These are phyloP conservation scores for Climacteris rufus DNA, from an alignment of 2,113 vertebrate species.

Conservation along the genomic window DNA sequence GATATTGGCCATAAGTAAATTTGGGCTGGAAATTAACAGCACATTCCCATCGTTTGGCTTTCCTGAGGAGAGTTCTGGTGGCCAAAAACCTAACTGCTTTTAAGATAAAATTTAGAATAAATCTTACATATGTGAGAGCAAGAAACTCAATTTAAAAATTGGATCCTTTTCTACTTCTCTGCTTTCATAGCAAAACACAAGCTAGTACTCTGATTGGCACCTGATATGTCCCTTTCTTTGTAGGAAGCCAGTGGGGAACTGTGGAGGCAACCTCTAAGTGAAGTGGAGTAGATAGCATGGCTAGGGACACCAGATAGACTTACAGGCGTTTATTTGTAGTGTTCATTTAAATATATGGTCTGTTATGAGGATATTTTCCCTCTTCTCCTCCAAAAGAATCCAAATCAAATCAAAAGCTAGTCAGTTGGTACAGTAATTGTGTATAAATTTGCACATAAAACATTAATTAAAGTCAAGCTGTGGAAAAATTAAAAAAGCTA, in stretches of 20 bases:
- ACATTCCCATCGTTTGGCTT: background rate
- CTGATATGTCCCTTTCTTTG: background rate
- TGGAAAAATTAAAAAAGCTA: background rate
- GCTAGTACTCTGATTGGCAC: background rate
- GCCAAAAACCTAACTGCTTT: background rate
- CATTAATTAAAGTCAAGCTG: slow-evolving; percentile 50
- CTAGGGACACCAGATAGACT: background rate
- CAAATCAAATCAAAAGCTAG: slow-evolving; percentile 13
- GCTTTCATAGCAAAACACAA: background rate
- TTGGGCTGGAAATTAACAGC: background rate
- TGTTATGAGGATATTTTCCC: background rate
- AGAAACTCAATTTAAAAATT: background rate
- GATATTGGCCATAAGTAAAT: background rate
- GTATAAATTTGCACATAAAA: slow-evolving; percentile 27
- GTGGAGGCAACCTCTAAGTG: background rate
- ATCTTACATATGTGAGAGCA: background rate
- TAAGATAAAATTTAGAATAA: background rate
- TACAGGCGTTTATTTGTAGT: background rate
- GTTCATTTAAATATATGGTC: background rate
- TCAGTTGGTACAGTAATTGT: background rate
- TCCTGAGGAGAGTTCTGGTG: background rate
- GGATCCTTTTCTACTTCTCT: background rate
- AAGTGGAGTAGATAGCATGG: background rate
- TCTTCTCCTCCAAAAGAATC: slow-evolving; percentile 3
- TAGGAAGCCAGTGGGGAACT: background rate